Base-by-base conservation (phyloP, 2,888 invertebrate species). In the Parnassius smintheus region DNA sequence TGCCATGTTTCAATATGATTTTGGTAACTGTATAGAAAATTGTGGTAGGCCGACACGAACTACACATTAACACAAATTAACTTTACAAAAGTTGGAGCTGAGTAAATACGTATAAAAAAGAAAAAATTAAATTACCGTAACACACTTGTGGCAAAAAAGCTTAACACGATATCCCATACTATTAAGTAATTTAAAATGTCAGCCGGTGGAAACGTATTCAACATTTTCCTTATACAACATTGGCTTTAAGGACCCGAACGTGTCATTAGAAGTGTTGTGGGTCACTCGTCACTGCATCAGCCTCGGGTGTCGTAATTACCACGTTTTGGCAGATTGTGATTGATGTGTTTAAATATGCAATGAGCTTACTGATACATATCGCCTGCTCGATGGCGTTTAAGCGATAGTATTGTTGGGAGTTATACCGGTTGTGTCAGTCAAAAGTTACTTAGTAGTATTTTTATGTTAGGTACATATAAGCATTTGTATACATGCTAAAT, bases 271-370 rank as follows among this genome's bases (percentile, higher is more conserved):
- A 64, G 63, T 63, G 55, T 55, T 64, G 56, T 42, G 52, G 63
- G 59, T 64, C 56, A 64, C 56, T 48, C 52, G 63, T 59, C 59
- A 63, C 55, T 13, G 55, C 56, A 64, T 64, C 63, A 59, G 25
- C 4, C 41, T 56, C 42, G 44, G 59, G 48, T 56, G 59, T 56
- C 48, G 59, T 56, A 59, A 64, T 64, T 64, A 59, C 35, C 48
- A 42, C 59, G 63, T 57, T 62, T 58, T 62, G 62, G 57, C 59
- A 59, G 53, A 58, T 51, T 63, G 62, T 63, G 70, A 76, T 72
- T 70, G 67, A 72, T 70, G 70, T 66, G 61, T 71, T 72, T 69
- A 73, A 70, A 70, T 68, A 56, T 58, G 48, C 54, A 44, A 59
- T 18, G 35, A 56, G 51, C 64, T 62, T 56, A 60, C 59, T 62